Base-by-base conservation (phyloP, 1,140 invertebrate genomes). In the Atta cephalotes region DNA sequence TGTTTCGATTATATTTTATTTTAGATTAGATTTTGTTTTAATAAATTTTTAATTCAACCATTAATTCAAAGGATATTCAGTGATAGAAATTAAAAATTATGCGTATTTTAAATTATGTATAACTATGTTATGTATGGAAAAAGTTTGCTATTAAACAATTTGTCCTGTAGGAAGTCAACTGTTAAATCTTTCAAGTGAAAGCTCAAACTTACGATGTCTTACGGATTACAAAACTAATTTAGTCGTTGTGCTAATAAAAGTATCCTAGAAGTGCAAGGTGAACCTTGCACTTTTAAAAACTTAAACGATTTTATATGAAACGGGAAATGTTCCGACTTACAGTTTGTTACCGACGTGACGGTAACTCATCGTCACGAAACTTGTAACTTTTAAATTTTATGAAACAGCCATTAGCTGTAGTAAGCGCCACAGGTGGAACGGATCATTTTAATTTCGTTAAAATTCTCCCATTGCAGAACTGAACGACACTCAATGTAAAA, bases 401-500 rank as follows among this genome's bases (percentile, higher is more conserved):
- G 49, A 78, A 66, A 70, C 45, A 60, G 76, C 56, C 21, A 39
- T 53, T 70, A 68, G 45, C 51, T 56, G 66, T 49, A 31, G 82
- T 14, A 49, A 66, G 77, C 70, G 88, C 89, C 78, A 90, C 88
- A 89, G 88, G 89, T 90, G 88, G 76, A 63, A 60, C 72, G 62
- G 49, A 65, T 58, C 39, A 53, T 80, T 87, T 89, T 78, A 89
- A 89, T 84, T 87, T 53, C 78, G 45, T 51, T 63, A 62, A 53
- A 78, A 89, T 79, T 53, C 49, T 70, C 58, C 14, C 85, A 21
- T 62, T 31, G 31, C 31, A 66, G 45, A 62, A 72, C 45, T 60
- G 14, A 51, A 56, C 62, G 68, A 2, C 58, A 51, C 28, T 87
- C 80, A 63, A 90, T 80, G 65, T 72, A 31, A 82, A 31, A 82